Percentiles rank a stretch among this genome's conserved stretches.
phyloP scores from a whole-genome alignment of 2,113 vertebrate species.

The Chaetops frenatus region DNA sequence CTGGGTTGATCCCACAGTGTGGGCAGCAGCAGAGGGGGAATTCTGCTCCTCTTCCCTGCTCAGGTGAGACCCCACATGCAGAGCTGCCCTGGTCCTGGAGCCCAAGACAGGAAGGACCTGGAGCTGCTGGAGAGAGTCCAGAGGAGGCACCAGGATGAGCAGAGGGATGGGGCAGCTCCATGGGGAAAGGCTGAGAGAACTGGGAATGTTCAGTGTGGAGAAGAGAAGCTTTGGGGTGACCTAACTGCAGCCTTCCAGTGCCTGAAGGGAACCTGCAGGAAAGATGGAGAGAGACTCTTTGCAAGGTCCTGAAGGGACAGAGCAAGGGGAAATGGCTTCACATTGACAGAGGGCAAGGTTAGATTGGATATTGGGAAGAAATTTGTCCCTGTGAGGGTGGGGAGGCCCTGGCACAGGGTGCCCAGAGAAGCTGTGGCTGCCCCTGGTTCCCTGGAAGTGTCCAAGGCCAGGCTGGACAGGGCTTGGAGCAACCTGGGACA shows the following conservation, averaged over 20 bases:
- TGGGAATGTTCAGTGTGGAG: background rate
- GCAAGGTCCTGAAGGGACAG: background rate
- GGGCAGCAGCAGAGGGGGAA: background rate
- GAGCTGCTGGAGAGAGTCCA: background rate
- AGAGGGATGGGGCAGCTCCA: background rate
- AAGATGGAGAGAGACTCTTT: background rate
- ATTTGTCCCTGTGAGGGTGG: rapidly evolving
- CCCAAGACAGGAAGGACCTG: background rate
- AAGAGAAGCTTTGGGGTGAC: background rate
- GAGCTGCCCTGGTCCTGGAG: background rate
- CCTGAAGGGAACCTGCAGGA: background rate
- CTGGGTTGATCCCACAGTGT: background rate
- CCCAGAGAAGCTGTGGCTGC: background rate
- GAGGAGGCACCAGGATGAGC: background rate
- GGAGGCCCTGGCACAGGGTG: background rate
- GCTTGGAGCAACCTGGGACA: rapidly evolving
- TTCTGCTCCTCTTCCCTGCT: background rate
- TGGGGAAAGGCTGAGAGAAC: background rate
- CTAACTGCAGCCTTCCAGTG: rapidly evolving
- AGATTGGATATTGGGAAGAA: background rate
- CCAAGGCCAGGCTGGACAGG: rapidly evolving
- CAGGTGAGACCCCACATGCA: background rate
- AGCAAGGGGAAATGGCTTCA: background rate
- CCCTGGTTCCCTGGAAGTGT: background rate
- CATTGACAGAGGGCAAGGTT: background rate